Conservation (phyloP, 2,113 vertebrate species). For the Microcebus jonahi region DNA sequence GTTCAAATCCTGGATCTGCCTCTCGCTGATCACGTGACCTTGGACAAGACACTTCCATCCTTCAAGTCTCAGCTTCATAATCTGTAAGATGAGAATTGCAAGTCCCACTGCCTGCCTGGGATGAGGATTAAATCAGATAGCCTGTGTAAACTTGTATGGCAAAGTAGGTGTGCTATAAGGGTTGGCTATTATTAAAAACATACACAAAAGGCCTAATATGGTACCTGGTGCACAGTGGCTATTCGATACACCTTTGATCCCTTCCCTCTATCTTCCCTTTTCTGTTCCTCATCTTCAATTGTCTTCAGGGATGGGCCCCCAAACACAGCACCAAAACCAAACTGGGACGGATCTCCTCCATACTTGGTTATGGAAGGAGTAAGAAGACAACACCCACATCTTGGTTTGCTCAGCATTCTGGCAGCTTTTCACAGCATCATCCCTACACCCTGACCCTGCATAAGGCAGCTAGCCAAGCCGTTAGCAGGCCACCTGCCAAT, state of each 20-base stretch:
- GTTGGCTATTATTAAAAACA: background rate
- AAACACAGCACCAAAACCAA: slow-evolving; percentile 66
- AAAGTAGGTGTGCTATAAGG: background rate
- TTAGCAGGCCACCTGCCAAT: background rate
- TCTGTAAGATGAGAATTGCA: background rate
- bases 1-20: background rate
- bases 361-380: no score
- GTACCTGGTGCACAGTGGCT: background rate
- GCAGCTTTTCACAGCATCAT: background rate
- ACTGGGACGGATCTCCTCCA: background rate
- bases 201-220: no score
- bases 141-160: accelerated
- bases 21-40: background rate
- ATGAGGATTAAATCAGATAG: accelerated
- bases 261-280: background rate
- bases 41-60: background rate
- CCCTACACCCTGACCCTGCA: background rate
- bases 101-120: background rate
- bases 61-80: background rate
- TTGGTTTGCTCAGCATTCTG: background rate
- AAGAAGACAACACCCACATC: background rate
- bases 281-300: slow-evolving; percentile 54
- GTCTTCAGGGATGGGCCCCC: background rate
- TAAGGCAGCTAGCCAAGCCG: background rate
- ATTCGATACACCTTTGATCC: background rate